A percentile compares a stretch with the other conserved stretches of the same genome.
Conservation (phyloP, 2,888 invertebrate species). For the Agapostemon virescens region DNA sequence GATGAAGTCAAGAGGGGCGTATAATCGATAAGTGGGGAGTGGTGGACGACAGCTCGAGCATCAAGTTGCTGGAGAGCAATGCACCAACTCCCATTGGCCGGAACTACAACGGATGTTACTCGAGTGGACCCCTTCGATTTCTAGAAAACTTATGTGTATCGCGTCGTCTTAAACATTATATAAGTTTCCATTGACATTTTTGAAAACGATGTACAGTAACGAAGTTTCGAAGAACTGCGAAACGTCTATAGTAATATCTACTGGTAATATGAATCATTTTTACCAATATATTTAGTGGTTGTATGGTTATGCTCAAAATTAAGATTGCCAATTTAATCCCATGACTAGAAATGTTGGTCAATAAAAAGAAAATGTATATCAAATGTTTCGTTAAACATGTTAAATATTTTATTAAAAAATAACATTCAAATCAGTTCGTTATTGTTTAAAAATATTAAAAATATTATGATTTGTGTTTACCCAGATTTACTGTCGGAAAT, state of each 20-base stretch:
- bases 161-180: neutral
- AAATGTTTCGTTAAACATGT: no score
- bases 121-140: neutral
- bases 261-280: no score
- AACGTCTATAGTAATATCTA: no score
- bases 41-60: slow-evolving; percentile 2
- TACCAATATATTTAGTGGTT: no score
- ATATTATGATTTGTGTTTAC: neutral
- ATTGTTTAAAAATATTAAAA: neutral
- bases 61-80: neutral
- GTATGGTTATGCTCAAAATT: no score
- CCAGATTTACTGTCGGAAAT: neutral
- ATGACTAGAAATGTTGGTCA: no score
- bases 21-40: neutral
- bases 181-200: neutral
- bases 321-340: no score
- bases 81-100: neutral
- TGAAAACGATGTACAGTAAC: neutral
- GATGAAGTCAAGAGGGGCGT: neutral
- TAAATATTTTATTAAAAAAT: neutral
- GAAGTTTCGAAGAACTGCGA: no score
- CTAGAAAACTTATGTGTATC: neutral
- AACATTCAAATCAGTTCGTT: neutral
- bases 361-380: no score
- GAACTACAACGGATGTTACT: neutral